These are phyloP conservation scores for Drosophila ironensis DNA, from an alignment of 1,140 invertebrate species.

Conservation along the genomic window DNA sequence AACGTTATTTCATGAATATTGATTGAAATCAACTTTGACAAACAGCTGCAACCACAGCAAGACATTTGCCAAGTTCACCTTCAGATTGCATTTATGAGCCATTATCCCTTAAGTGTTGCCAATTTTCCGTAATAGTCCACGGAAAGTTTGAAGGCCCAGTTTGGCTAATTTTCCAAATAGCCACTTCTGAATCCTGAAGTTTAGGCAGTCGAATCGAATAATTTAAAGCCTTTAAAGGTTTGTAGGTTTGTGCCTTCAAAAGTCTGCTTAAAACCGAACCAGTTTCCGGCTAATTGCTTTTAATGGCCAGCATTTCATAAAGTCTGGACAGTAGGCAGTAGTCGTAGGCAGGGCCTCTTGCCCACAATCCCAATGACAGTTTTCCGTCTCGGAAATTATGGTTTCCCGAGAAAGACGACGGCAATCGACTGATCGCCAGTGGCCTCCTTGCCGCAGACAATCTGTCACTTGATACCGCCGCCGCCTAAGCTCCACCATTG, in stretches of 20 bases:
- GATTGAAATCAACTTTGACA: conserved; percentile 49
- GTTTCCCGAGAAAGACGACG: conserved; percentile 61
- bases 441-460: conserved; percentile 77
- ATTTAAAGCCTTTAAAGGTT: background rate
- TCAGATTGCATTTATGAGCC: too few species aligned
- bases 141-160: too few species aligned
- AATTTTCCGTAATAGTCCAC: too few species aligned
- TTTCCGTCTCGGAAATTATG: conserved; percentile 55
- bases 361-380: background rate
- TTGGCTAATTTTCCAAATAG: too few species aligned
- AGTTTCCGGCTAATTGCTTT: background rate
- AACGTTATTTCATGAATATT: conserved; percentile 63
- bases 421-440: conserved; percentile 33
- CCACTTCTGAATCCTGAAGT: too few species aligned
- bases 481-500: conserved; percentile 50
- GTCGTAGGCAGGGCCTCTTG: too few species aligned
- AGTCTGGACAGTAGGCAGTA: background rate
- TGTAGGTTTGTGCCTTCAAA: too few species aligned
- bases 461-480: conserved; percentile 70
- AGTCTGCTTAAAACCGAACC: too few species aligned
- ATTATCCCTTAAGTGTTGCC: too few species aligned
- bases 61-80: conserved; percentile 1
- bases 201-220: too few species aligned
- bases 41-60: background rate
- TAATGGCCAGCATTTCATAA: background rate